Evolutionary conservation across 2,113 vertebrate genomes (phyloP), one percentile per base, ranked within the genome.

Genomic region (Stercorarius parasiticus): DNA sequence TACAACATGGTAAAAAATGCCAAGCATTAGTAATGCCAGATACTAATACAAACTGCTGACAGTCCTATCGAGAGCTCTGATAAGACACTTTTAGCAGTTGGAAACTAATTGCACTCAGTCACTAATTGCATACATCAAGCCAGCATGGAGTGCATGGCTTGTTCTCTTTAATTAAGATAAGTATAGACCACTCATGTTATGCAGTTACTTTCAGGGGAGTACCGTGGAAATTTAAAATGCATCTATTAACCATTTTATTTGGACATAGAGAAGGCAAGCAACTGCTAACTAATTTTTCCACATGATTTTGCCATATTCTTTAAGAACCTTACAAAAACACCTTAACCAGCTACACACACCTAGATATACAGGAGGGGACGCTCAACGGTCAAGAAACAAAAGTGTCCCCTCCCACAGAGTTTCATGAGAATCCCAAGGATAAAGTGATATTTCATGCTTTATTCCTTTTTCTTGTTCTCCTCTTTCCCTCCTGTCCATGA

Each of bases 91-190:
- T 86, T 72, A 97, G 66, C 73, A 3, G 80, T 13, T 81, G 92
- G 88, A 95, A 94, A 88, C 78, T 77, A 94, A 97, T 26, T 87
- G 86, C 64, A 82, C 59, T 82, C 77, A 86, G 73, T 78, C 78
- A 81, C 50, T 95, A 93, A 96, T 12, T 92, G 91, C 82, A 96
- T 27, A 9, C 47, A 58, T 56, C 29, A 45, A 79, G 66, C 56
- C 55, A 70, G 71, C 88, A 45, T 50, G 71, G 49, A 78, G 34
- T n/a, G n/a, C 21, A 50, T 5, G 10, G 52, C 76, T 88, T 97
- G 67, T 76, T 93, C 92, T 70, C 91, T 77, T 59, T 87, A 96
- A 93, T 92, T 96, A 95, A 95, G 77, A 16, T 94, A 94, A 91
- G 50, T 90, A 91, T 38, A 95, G 78, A 85, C 62, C 30, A 83